Percentiles rank a stretch among this genome's conserved stretches.
These are phyloP conservation scores for Tyrophagus putrescentiae DNA, from an alignment of 1,140 invertebrate species.

Conservation along the genomic window DNA sequence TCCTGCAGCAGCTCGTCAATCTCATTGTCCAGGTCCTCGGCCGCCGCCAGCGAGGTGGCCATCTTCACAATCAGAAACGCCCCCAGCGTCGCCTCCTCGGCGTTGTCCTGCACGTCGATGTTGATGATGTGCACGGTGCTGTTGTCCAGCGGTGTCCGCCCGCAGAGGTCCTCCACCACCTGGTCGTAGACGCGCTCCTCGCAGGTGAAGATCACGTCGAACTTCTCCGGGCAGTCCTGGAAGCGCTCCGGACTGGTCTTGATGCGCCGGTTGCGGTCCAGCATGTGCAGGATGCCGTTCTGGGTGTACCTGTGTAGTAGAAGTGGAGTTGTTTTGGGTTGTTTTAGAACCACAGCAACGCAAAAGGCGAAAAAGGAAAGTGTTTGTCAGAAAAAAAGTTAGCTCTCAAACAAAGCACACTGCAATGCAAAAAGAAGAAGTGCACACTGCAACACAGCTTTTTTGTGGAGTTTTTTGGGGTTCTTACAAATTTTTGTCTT, in stretches of 20 bases:
- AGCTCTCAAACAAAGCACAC: too few species aligned
- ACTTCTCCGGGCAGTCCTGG: constrained; percentile 72
- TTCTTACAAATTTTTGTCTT: constrained; percentile 37
- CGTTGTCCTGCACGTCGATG: constrained; percentile 98
- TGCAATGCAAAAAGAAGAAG: neutral
- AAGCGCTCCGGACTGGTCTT: constrained; percentile 88
- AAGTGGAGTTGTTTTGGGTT: too few species aligned
- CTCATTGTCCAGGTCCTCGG: constrained; percentile 91
- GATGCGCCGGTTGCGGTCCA: constrained; percentile 90
- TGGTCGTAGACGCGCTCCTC: constrained; percentile 99
- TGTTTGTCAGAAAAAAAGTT: too few species aligned
- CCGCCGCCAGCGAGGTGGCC: constrained; percentile 67
- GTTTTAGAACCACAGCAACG: constrained; percentile 12
- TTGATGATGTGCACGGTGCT: constrained; percentile 87
- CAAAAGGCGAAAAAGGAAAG: constrained; percentile 1
- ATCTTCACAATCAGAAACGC: constrained; percentile 96
- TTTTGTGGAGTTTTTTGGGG: too few species aligned
- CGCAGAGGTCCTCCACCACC: constrained; percentile 45
- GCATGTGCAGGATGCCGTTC: constrained; percentile 95
- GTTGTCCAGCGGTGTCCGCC: constrained; percentile 44
- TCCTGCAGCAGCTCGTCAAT: constrained; percentile 92
- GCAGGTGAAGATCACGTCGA: constrained; percentile 91
- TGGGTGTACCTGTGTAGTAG: constrained; percentile 72
- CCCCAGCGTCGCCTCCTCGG: constrained; percentile 98
- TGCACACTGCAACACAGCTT: too few species aligned